Evolutionary conservation across 2,113 vertebrate species (phyloP).

Genomic region (Astatoreochromis straeleni): DNA sequence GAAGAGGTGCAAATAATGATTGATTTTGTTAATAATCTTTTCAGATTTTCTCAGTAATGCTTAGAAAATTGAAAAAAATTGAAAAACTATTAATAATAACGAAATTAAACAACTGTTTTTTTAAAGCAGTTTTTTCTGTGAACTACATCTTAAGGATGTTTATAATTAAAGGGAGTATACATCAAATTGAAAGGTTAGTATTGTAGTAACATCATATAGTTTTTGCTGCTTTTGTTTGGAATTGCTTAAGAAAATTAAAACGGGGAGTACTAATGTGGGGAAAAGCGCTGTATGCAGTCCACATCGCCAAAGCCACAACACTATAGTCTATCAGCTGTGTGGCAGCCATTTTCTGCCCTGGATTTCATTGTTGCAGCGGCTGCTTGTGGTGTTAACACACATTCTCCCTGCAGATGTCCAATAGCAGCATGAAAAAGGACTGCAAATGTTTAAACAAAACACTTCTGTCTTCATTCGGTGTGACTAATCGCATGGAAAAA

Average conservation of each 20-base stretch:
- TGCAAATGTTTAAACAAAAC: background rate
- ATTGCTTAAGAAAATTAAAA: background rate
- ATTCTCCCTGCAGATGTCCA: background rate
- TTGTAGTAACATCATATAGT: background rate
- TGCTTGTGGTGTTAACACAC: background rate
- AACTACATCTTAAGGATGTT: background rate
- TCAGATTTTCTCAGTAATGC: background rate
- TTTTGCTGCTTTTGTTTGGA: background rate
- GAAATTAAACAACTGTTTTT: background rate
- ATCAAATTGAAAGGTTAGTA: background rate
- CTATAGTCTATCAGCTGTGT: background rate
- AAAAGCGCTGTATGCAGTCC: background rate
- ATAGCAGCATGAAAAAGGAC: background rate
- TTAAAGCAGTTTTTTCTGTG: background rate
- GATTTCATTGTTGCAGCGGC: background rate
- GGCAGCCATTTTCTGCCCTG: conserved; percentile 46
- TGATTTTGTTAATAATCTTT: background rate
- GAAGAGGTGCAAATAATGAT: background rate
- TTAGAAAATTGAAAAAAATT: background rate
- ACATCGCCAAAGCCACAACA: background rate
- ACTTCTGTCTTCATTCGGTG: background rate
- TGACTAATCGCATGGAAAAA: background rate
- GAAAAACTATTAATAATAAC: background rate
- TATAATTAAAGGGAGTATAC: background rate
- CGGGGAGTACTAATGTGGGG: background rate